Conservation (phyloP, 2,888 invertebrate species). For the Aphidoletes aphidimyza region DNA sequence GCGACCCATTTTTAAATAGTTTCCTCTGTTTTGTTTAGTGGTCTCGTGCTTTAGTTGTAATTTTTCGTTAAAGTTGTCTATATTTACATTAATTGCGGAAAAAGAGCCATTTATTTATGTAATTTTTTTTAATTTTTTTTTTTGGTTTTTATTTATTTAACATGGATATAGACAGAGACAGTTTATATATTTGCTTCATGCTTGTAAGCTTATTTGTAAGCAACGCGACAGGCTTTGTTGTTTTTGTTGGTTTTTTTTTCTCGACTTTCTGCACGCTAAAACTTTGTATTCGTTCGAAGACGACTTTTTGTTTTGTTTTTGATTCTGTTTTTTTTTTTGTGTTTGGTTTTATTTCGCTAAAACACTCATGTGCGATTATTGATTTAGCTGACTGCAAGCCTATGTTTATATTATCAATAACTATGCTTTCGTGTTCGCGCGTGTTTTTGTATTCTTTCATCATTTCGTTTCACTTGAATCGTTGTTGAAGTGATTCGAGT, state of each 20-base stretch:
- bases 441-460: not conserved
- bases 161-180: no score
- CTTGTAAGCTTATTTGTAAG: constrained; percentile 9
- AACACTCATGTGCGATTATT: constrained; percentile 36
- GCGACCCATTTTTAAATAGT: constrained; percentile 49
- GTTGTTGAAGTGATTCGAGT: not conserved
- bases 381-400: constrained; percentile 13
- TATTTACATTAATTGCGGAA: not conserved
- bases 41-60: not conserved
- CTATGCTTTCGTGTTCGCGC: not conserved
- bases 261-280: not conserved
- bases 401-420: constrained; percentile 19
- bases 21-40: constrained; percentile 24
- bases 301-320: not conserved
- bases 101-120: not conserved
- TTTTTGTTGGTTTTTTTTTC: not conserved
- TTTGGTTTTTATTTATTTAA: not conserved
- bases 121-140: not conserved
- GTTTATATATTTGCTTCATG: not conserved
- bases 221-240: not conserved
- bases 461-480: no score
- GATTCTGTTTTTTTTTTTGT: no score
- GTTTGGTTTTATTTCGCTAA: not conserved
- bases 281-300: not conserved
- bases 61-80: not conserved